Evolutionary conservation across 2,888 invertebrate species (phyloP), one percentile per base, ranked within the genome.

Genomic region (Coelopa pilipes): DNA sequence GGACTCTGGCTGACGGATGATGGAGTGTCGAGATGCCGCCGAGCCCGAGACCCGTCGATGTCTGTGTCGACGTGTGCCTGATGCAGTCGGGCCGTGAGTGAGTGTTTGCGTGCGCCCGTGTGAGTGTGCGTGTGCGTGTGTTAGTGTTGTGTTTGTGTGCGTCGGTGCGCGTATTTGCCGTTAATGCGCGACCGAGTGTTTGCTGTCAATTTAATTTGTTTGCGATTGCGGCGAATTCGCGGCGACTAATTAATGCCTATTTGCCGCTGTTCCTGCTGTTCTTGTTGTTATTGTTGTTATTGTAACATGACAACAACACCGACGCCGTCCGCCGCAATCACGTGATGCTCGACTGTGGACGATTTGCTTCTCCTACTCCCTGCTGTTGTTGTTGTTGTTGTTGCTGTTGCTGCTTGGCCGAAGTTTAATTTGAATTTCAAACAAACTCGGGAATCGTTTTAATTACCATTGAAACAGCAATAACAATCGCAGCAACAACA

Each of bases 71-170:
- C 34, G 34, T 34, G 34, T 34, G 34, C 2, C 4, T 34, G 34
- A 34, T 34, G 34, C 34, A 80, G 80, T 3, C 15, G 24, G n/a
- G 17, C 24, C 11, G 81, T 79, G 80, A 78, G 77, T 74, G 57
- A 66, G 57, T 69, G 21, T 75, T 65, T 68, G 63, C 62, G 60
- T 76, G 53, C 63, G 65, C 62, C 50, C 59, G 57, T 47, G 57
- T 72, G 21, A 19, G 15, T 65, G 47, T 71, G 60, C 67, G 66
- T 24, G 62, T 55, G 21, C 46, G 63, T 47, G 15, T 21, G 74
- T 74, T 4, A 17, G 60, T 68, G 34, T 12, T 49, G n/a, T 49
- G 13, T 15, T 53, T 24, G 49, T 53, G 50, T 34, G 34, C 45
- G 34, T 67, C 50, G 45, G 63, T 63, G 46, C 59, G 63, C 13